A percentile compares a stretch with the other conserved stretches of the same genome.
These are phyloP conservation scores for Astreopora myriophthalma DNA, from an alignment of 64 coral and sea anemone genomes.

Conservation along the genomic window DNA sequence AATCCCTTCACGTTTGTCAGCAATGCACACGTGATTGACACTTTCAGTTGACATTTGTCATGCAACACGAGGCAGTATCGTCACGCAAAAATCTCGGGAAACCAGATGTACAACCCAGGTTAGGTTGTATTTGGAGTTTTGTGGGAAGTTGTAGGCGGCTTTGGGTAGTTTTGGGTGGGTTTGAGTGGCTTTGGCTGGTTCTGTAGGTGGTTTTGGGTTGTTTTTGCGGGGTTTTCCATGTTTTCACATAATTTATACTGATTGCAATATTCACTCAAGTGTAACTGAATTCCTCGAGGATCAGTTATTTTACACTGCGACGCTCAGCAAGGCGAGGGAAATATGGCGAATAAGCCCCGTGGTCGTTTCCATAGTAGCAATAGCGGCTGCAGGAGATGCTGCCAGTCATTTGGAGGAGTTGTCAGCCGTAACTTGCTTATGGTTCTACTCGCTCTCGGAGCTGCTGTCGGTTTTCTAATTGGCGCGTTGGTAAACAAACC, in stretches of 20 bases:
- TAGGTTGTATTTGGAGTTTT: too few species aligned
- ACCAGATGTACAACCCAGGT: too few species aligned
- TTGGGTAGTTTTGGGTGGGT: too few species aligned
- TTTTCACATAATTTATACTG: not conserved
- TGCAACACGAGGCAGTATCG: too few species aligned
- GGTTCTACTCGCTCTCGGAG: conserved; percentile 57
- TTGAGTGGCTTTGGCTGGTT: too few species aligned
- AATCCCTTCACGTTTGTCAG: too few species aligned
- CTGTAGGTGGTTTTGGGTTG: too few species aligned
- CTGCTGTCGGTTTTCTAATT: conserved; percentile 66
- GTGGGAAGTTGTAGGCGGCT: too few species aligned
- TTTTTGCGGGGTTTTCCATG: too few species aligned
- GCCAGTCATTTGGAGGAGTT: conserved; percentile 3
- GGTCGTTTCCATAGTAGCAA: not conserved
- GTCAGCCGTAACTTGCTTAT: conserved; percentile 66
- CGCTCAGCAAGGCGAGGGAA: not conserved
- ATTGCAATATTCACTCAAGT: conserved; percentile 2
- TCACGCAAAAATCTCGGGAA: too few species aligned
- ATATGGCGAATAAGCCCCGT: conserved; percentile 1
- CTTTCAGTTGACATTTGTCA: too few species aligned
- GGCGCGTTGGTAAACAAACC: conserved; percentile 62
- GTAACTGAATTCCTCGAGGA: not conserved
- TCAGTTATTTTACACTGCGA: not conserved
- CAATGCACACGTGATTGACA: too few species aligned
- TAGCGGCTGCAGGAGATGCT: conserved; percentile 1